Conservation (phyloP, 2,113 vertebrate genomes). For the Thomomys bottae region DNA sequence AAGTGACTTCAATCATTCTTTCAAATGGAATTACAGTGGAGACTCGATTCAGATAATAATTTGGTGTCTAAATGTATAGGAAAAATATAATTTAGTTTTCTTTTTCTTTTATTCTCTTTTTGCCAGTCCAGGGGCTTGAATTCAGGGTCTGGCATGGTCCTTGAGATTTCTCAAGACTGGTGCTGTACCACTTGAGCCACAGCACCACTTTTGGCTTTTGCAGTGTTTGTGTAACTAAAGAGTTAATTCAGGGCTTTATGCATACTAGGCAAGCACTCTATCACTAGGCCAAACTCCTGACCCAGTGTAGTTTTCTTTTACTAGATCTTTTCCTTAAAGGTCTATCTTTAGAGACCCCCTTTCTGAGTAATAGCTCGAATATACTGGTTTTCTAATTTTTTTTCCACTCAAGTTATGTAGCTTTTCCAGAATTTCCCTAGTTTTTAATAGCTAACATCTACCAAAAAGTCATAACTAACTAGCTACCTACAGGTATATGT, state of each 20-base stretch:
- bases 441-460: constrained; percentile 17
- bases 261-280: too few relatives aligned
- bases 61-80: neutral
- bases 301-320: neutral
- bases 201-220: too few relatives aligned
- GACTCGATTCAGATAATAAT: neutral
- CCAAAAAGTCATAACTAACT: neutral
- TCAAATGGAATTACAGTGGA: neutral
- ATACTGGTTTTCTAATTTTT: neutral
- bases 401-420: neutral
- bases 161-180: too few relatives aligned
- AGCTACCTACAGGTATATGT: neutral
- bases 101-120: too few relatives aligned
- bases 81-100: neutral
- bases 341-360: neutral
- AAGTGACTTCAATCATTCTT: neutral
- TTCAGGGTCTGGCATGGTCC: too few relatives aligned
- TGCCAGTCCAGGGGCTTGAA: too few relatives aligned
- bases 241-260: too few relatives aligned
- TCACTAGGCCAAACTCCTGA: too few relatives aligned
- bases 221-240: too few relatives aligned
- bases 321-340: neutral
- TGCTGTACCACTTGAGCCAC: too few relatives aligned
- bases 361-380: neutral
- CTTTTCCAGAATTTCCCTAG: neutral